Conservation (phyloP, 2,797 vertebrate genomes). For the Pantherophis alleghaniensis region DNA sequence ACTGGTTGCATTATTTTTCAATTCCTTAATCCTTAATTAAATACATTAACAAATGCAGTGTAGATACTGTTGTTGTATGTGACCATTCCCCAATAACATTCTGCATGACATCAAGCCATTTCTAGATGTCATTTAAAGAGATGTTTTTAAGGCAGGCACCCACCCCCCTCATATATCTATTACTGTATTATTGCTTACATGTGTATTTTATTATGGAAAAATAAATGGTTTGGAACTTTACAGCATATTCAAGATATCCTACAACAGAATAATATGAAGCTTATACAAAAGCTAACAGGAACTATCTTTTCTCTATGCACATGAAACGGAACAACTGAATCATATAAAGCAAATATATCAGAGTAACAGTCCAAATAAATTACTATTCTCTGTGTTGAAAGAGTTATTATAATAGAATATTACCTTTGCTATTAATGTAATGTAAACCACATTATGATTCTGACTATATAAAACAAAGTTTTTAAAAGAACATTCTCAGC, state of each 20-base stretch:
- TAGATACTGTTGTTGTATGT: background rate
- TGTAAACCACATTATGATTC: background rate
- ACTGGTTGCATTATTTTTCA: background rate
- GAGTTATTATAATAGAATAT: background rate
- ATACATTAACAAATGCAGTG: background rate
- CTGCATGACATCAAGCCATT: background rate
- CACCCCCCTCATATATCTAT: background rate
- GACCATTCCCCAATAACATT: background rate
- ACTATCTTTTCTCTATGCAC: background rate
- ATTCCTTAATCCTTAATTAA: background rate
- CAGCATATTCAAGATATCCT: background rate
- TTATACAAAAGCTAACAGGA: background rate
- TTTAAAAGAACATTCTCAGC: background rate
- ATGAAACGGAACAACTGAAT: background rate
- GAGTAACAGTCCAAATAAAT: background rate
- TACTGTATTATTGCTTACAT: background rate
- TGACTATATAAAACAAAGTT: background rate
- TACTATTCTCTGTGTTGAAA: background rate
- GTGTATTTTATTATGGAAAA: background rate
- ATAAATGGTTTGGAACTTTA: background rate
- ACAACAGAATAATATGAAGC: background rate
- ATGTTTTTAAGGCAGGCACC: background rate
- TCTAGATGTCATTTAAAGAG: background rate
- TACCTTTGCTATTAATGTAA: background rate
- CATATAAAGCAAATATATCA: background rate